Conservation (phyloP, 2,888 invertebrate species). For the Bombyx huttoni region DNA sequence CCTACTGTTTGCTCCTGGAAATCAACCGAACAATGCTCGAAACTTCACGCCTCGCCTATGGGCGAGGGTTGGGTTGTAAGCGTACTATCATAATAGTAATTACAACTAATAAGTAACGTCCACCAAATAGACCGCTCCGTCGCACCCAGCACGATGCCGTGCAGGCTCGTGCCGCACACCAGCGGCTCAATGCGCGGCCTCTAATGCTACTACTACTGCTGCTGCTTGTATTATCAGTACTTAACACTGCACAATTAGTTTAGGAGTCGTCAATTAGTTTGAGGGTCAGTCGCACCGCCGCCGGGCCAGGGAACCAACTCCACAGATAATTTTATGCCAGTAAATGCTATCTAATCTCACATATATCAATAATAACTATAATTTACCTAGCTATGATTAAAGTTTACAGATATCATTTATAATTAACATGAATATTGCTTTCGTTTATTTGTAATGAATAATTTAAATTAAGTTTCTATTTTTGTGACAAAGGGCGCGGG, state of each 20-base stretch:
- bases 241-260: not conserved
- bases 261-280: not conserved
- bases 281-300: slow-evolving; percentile 2
- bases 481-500: no score
- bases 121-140: no score
- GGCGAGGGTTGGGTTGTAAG: no score
- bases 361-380: not conserved
- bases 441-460: not conserved
- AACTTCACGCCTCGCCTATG: not conserved
- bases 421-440: not conserved
- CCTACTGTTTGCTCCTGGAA: no score
- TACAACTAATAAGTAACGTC: not conserved
- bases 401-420: not conserved
- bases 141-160: no score
- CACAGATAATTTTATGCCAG: not conserved
- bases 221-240: not conserved
- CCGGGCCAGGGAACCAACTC: not conserved
- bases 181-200: no score
- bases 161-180: no score
- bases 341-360: not conserved
- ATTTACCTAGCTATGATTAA: not conserved
- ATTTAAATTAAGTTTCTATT: no score
- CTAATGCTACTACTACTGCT: not conserved
- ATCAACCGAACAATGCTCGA: no score
- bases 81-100: not conserved